phyloP scores from a whole-genome alignment of 2,113 vertebrate genomes.

The Delphinus delphis region DNA sequence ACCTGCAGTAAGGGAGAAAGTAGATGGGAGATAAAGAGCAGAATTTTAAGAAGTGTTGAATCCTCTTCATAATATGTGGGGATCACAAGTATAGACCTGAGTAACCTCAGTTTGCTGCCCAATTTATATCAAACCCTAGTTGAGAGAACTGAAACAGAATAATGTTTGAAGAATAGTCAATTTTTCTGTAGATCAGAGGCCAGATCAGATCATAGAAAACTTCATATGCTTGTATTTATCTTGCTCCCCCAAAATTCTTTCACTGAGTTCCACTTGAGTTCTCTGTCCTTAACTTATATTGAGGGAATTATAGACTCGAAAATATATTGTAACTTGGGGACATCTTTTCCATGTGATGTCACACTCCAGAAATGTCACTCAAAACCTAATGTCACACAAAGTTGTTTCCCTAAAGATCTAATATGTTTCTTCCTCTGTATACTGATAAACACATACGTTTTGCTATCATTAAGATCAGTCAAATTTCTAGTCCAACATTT shows the following conservation, averaged over 20 bases:
- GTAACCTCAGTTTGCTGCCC: not conserved
- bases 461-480: not conserved
- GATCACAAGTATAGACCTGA: not conserved
- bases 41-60: not conserved
- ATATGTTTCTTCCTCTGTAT: not conserved
- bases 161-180: not conserved
- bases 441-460: not conserved
- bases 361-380: not conserved
- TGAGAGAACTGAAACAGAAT: not conserved
- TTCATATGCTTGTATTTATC: not conserved
- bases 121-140: not conserved
- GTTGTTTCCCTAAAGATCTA: not conserved
- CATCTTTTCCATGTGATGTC: not conserved
- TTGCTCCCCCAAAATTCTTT: slow-evolving; percentile 11
- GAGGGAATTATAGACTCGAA: not conserved
- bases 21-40: not conserved
- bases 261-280: not conserved
- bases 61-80: not conserved
- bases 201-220: not conserved
- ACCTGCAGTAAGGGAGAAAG: not conserved
- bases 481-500: not conserved
- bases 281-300: not conserved
- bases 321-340: not conserved
- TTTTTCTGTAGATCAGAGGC: not conserved
- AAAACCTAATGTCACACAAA: not conserved